Percentiles rank a stretch among this genome's conserved stretches.
These are phyloP conservation scores for Hippolais icterina DNA, from an alignment of 2,113 vertebrate genomes.

Conservation along the genomic window DNA sequence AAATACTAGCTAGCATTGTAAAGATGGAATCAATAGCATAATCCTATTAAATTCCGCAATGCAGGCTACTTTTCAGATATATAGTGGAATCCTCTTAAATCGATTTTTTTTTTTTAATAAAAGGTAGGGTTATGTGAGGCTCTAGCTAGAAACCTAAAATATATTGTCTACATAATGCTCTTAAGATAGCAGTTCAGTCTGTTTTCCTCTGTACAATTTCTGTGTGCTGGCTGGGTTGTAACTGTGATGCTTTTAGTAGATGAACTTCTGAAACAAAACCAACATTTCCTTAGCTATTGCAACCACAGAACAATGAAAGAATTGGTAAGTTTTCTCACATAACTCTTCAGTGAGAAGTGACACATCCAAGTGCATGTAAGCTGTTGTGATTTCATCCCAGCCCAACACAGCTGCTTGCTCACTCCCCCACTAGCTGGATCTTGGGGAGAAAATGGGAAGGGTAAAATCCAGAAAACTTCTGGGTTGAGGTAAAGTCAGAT, in stretches of 20 bases:
- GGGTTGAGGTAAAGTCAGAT: neutral
- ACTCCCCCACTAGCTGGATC: neutral
- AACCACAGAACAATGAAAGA: neutral
- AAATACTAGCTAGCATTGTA: constrained; percentile 53
- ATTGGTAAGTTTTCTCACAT: neutral
- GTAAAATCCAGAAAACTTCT: neutral
- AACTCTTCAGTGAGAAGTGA: neutral
- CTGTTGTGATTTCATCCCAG: neutral
- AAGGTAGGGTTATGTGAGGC: constrained; percentile 43
- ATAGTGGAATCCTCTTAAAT: constrained; percentile 72
- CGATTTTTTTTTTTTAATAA: constrained; percentile 64
- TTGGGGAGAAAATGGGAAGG: neutral
- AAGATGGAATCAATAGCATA: constrained; percentile 75
- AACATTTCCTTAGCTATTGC: neutral
- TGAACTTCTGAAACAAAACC: neutral
- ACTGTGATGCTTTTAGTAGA: neutral
- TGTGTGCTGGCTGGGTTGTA: neutral
- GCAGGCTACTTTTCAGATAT: constrained; percentile 70
- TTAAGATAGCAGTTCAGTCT: neutral
- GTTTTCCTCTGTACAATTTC: neutral
- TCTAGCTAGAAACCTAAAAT: constrained; percentile 12
- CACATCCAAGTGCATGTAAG: neutral
- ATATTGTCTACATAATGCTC: neutral
- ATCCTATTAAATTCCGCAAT: constrained; percentile 77
- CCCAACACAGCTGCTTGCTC: fast-evolving